Evolutionary conservation across 2,888 invertebrate genomes (phyloP).

Genomic region (Lissonota sp.): DNA sequence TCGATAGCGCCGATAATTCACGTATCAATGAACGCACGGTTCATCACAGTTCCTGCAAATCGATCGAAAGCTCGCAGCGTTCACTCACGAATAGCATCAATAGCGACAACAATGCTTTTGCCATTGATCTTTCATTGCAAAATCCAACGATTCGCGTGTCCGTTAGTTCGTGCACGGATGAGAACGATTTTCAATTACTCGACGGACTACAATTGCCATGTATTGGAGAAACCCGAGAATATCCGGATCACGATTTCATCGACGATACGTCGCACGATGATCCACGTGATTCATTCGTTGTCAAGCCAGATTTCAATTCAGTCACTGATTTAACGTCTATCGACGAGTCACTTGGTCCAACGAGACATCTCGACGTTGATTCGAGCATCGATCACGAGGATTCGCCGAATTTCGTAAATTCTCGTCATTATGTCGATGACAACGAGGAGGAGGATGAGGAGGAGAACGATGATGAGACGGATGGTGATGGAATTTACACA

Average conservation of each 20-base stretch:
- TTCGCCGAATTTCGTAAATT: slow-evolving; percentile 58
- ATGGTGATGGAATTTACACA: slow-evolving; percentile 59
- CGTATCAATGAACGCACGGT: slow-evolving; percentile 69
- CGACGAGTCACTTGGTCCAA: slow-evolving; percentile 67
- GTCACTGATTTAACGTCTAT: slow-evolving; percentile 71
- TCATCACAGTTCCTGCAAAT: slow-evolving; percentile 68
- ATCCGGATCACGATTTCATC: slow-evolving; percentile 1
- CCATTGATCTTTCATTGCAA: slow-evolving; percentile 55
- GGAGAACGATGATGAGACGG: slow-evolving; percentile 57
- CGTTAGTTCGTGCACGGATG: slow-evolving; percentile 62
- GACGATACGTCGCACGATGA: slow-evolving; percentile 55
- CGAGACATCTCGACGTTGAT: slow-evolving; percentile 66
- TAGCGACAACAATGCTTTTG: slow-evolving; percentile 66
- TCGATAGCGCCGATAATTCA: slow-evolving; percentile 71
- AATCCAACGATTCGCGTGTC: slow-evolving; percentile 66
- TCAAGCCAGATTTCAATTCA: slow-evolving; percentile 71
- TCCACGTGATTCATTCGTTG: slow-evolving; percentile 55
- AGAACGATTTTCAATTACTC: slow-evolving; percentile 62
- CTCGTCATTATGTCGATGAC: slow-evolving; percentile 57
- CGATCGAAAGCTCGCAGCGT: slow-evolving; percentile 68
- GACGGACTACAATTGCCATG: slow-evolving; percentile 60
- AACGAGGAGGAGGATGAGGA: slow-evolving; percentile 63
- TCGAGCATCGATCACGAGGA: slow-evolving; percentile 69
- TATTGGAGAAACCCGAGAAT: slow-evolving; percentile 43
- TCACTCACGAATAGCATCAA: slow-evolving; percentile 70